Conservation (phyloP, 1,140 invertebrate genomes). For the Rhagoletis zephyria region DNA sequence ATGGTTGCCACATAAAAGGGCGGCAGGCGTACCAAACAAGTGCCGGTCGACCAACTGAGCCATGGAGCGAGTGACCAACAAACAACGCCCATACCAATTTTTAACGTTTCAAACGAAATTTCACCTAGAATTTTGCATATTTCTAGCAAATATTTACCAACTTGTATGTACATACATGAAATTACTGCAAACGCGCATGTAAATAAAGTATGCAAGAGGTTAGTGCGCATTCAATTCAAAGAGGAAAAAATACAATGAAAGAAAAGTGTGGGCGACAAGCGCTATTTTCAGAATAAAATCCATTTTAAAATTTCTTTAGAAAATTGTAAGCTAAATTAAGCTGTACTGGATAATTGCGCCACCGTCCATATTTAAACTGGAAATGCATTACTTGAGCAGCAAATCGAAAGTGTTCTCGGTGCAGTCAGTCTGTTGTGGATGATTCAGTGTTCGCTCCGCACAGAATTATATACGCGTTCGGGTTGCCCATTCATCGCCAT, state of each 20-base stretch:
- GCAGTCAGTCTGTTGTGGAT: no score
- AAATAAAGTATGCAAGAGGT: neutral
- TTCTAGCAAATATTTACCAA: no score
- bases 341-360: no score
- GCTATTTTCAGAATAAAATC: neutral
- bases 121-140: neutral
- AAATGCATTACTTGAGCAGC: no score
- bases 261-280: neutral
- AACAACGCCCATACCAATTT: neutral
- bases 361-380: no score
- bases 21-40: neutral
- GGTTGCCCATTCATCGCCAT: neutral
- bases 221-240: neutral
- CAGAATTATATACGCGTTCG: no score
- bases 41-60: neutral
- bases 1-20: conserved; percentile 15
- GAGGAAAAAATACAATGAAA: neutral
- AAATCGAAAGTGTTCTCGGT: no score
- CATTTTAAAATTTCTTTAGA: no score
- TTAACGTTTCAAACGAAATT: neutral
- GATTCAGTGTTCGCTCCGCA: no score
- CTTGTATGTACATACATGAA: neutral
- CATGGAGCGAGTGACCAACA: neutral
- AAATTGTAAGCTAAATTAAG: no score
- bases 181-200: neutral